Conservation (phyloP, 2,113 vertebrate species). For the Eudyptes chrysolophus region DNA sequence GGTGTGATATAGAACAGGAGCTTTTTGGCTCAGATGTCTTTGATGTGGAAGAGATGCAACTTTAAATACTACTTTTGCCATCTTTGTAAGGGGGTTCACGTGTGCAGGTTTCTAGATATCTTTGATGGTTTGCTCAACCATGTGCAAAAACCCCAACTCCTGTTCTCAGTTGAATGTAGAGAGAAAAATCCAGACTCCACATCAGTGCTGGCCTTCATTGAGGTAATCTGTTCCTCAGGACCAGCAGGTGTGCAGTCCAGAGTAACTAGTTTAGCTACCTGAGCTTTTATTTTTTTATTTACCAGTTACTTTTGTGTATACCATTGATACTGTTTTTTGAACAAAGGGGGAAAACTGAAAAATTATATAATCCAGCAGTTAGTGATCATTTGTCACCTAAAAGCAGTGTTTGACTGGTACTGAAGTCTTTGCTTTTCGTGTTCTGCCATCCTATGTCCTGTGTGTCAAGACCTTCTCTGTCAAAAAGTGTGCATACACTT, state of each 20-base stretch:
- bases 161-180: background rate
- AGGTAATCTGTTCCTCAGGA: background rate
- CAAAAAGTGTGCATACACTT: fast-evolving
- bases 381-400: background rate
- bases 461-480: background rate
- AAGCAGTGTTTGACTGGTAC: background rate
- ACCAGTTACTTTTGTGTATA: background rate
- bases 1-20: background rate
- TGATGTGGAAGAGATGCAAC: background rate
- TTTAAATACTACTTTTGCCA: background rate
- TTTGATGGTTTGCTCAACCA: background rate
- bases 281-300: too few species aligned
- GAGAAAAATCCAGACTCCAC: background rate
- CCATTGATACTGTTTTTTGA: background rate
- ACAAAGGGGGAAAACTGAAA: background rate
- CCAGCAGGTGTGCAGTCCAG: background rate
- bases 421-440: background rate
- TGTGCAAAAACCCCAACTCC: background rate
- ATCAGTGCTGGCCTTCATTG: background rate
- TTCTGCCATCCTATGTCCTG: background rate
- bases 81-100: fast-evolving
- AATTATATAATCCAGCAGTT: background rate
- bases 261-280: background rate
- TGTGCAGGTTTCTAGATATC: background rate
- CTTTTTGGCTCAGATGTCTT: background rate